These are phyloP conservation scores for Trissolcus brochymenae DNA, from an alignment of 2,888 invertebrate species.

Conservation along the genomic window DNA sequence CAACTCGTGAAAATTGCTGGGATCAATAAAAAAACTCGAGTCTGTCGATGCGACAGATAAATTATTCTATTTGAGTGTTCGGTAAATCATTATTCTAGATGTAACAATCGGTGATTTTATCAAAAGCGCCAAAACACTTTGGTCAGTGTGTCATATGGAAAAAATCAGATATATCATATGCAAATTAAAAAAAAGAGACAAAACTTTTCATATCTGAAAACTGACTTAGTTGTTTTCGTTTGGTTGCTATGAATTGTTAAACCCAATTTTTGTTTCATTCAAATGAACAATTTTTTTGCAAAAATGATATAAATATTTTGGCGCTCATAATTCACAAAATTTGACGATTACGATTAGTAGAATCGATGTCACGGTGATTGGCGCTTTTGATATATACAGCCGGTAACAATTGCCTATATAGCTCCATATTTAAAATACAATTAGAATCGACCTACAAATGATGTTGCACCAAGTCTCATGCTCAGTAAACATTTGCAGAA, in stretches of 20 bases:
- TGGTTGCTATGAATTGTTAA: too few relatives aligned
- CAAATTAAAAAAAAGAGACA: too few relatives aligned
- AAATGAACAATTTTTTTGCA: background rate
- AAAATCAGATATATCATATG: background rate
- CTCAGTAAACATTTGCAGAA: constrained; percentile 12
- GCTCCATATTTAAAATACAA: constrained; percentile 14
- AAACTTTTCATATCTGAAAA: background rate
- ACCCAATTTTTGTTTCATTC: background rate
- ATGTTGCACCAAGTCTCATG: constrained; percentile 4
- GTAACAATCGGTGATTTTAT: constrained; percentile 2
- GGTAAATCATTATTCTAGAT: constrained; percentile 5
- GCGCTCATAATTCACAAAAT: too few relatives aligned
- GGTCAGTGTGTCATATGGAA: background rate
- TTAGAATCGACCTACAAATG: constrained; percentile 21
- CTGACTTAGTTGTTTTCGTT: too few relatives aligned
- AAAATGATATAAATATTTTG: too few relatives aligned
- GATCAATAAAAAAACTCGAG: constrained; percentile 50
- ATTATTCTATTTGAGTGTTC: constrained; percentile 11
- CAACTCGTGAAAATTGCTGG: constrained; percentile 8
- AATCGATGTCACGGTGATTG: too few relatives aligned
- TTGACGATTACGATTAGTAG: too few relatives aligned
- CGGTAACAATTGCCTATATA: constrained; percentile 15
- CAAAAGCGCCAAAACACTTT: too few relatives aligned
- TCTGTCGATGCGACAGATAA: constrained; percentile 12
- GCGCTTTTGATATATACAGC: too few relatives aligned